Conservation (phyloP, 2,888 invertebrate genomes). For the Hydropsyche betteni region DNA sequence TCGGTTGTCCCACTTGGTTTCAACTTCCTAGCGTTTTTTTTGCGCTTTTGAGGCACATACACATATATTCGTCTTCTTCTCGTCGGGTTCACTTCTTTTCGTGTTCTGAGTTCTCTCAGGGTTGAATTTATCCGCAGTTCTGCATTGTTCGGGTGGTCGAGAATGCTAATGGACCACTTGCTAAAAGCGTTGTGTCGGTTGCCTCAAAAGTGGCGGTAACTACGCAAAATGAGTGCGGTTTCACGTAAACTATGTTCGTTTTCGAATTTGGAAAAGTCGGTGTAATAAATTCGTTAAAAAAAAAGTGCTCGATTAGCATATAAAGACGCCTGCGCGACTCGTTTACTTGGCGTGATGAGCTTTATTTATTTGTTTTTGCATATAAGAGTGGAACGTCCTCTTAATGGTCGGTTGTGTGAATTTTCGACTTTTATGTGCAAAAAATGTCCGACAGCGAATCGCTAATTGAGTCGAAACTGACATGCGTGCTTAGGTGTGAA, state of each 20-base stretch:
- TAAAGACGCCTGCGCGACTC: not conserved
- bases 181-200: conserved; percentile 6
- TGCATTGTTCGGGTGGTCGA: conserved; percentile 35
- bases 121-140: conserved; percentile 13
- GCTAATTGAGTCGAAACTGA: not conserved
- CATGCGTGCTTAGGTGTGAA: conserved; percentile 1
- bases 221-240: not conserved
- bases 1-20: conserved; percentile 42
- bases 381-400: conserved; percentile 8
- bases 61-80: not conserved
- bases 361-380: conserved; percentile 8
- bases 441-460: not conserved
- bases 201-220: not conserved
- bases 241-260: not conserved
- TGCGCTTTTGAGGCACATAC: not conserved
- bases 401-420: not conserved
- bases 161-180: conserved; percentile 37
- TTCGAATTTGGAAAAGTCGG: not conserved
- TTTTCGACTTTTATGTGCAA: not conserved
- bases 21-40: conserved; percentile 41
- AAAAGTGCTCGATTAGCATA: conserved; percentile 2
- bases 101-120: not conserved
- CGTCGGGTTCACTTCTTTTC: not conserved
- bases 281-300: conserved; percentile 7
- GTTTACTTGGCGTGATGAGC: not conserved